Base-by-base conservation (phyloP, 1,140 invertebrate genomes). In the Zaprionus gabonicus region DNA sequence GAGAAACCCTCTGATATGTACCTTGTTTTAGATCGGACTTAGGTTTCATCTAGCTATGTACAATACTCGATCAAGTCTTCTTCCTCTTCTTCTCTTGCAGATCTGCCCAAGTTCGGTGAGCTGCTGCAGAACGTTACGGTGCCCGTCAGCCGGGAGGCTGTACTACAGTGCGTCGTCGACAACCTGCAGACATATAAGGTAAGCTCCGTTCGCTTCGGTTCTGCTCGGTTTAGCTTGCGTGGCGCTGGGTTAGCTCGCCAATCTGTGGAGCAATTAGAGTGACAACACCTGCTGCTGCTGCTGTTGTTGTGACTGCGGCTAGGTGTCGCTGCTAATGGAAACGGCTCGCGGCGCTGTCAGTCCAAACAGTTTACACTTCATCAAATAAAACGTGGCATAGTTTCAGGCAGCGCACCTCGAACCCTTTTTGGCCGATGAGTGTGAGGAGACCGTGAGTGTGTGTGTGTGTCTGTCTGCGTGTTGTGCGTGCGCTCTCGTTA, bases 141-240 rank as follows among this genome's bases (percentile, higher is more conserved):
- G 12, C 94, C 96, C 1, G 94, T 96, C 4, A 96, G 96, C 17
- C 93, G 96, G 36, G 96, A 97, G 85, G 96, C 96, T 6, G 94
- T 95, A 27, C 93, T 97, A 46, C 95, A 95, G 10, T 97, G 96
- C 80, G 94, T 95, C 27, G 96, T 97, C 15, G 95, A 96, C 84
- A 95, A 96, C 91, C 92, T 97, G 81, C 95, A 95, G 72, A 95
- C 94, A 31, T 97, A 95, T 87, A 97, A 96, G 94, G 96, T 97
- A 67, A 83, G 78, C 53, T 3, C 41, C 3, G n/a, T 10, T 41
- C 36, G 44, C 0, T 13, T 23, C 28, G 12, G 9, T 10, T 53
- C 13, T 34, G 23, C 31, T 10, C 9, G 31, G 31, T 34, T 31
- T 10, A 31, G 28, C 28, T 31, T 31, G 28, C 20, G 25, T 38